These are phyloP conservation scores for Cancer borealis DNA, from an alignment of 2,888 invertebrate genomes.

Conservation along the genomic window DNA sequence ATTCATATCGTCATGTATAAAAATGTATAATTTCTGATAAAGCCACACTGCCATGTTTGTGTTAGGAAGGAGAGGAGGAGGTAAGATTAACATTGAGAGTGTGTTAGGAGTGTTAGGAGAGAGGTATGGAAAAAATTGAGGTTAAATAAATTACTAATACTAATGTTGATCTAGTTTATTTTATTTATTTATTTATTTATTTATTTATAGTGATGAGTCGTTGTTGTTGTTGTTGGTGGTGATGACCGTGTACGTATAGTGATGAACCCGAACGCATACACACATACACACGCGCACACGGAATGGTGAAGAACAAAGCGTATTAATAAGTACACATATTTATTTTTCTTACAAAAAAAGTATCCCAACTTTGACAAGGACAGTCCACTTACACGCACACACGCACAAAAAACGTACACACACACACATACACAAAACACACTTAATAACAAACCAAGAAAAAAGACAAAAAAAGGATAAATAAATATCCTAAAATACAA, in stretches of 20 bases:
- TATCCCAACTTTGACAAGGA: not conserved
- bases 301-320: not conserved
- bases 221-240: no score
- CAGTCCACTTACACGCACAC: not conserved
- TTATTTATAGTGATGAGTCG: no score
- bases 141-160: not conserved
- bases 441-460: not conserved
- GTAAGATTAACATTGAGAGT: not conserved
- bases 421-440: not conserved
- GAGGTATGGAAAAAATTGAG: not conserved
- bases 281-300: not conserved
- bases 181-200: no score
- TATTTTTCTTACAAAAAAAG: not conserved
- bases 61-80: not conserved
- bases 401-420: not conserved
- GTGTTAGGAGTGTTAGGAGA: not conserved
- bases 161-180: not conserved
- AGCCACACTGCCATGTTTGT: not conserved
- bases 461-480: not conserved
- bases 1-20: no score
- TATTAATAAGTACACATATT: not conserved
- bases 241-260: no score
- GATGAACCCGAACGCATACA: not conserved
- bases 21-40: not conserved
- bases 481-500: not conserved